These are phyloP conservation scores for Acanthopagrus latus DNA, from an alignment of 2,797 vertebrate genomes.

Conservation along the genomic window DNA sequence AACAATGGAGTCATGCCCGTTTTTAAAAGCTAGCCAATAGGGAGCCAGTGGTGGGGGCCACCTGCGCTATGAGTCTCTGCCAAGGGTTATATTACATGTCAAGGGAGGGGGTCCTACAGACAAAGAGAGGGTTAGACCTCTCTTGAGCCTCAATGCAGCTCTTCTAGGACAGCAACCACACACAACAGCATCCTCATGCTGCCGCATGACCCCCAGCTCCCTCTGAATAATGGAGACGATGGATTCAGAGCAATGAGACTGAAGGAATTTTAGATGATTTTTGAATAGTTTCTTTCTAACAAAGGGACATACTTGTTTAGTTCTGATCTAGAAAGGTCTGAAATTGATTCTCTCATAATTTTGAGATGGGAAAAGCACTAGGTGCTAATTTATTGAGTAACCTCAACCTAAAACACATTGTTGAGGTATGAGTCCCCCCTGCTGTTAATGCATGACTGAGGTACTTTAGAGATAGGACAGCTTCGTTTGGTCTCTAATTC, in stretches of 20 bases:
- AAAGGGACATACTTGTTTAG: conserved; percentile 60
- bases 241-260: conserved; percentile 40
- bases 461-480: conserved; percentile 47
- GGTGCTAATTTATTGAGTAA: conserved; percentile 63
- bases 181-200: conserved; percentile 47
- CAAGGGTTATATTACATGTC: conserved; percentile 76
- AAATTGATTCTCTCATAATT: conserved; percentile 72
- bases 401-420: conserved; percentile 47
- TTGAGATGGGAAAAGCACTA: conserved; percentile 71
- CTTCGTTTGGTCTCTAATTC: conserved; percentile 70
- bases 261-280: conserved; percentile 53
- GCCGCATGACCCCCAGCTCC: conserved; percentile 46
- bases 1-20: conserved; percentile 79
- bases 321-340: conserved; percentile 73
- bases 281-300: conserved; percentile 62
- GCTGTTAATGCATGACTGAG: conserved; percentile 62
- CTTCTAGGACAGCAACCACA: conserved; percentile 60
- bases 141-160: conserved; percentile 69
- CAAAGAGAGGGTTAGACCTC: conserved; percentile 75
- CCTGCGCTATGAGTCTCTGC: conserved; percentile 66
- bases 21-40: conserved; percentile 73
- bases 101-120: conserved; percentile 68
- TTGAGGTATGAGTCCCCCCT: conserved; percentile 48
- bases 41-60: conserved; percentile 68
- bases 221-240: conserved; percentile 41